Evolutionary conservation across 2,113 vertebrate genomes (phyloP).

Genomic region (Motacilla tschutschensis): DNA sequence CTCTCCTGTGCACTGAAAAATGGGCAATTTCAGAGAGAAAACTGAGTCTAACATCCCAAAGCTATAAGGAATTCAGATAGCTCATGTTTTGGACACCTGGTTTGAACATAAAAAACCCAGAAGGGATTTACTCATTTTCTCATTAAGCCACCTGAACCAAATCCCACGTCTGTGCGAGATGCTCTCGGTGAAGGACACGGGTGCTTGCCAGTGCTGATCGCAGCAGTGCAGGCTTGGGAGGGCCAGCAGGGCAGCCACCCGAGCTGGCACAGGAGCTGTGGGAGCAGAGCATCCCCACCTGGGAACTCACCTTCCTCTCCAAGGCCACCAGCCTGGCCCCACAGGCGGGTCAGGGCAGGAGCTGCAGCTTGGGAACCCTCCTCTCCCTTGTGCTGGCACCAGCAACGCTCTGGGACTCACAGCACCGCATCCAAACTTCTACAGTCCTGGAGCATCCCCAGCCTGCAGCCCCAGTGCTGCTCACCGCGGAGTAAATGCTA

Average conservation of each 20-base stretch:
- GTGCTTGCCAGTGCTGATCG: neutral
- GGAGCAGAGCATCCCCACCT: neutral
- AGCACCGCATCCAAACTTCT: fast-evolving
- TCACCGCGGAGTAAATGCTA: neutral
- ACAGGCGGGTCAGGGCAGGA: fast-evolving
- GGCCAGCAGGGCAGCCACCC: neutral
- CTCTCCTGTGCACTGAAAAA: neutral
- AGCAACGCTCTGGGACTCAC: fast-evolving
- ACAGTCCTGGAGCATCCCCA: fast-evolving
- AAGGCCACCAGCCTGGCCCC: fast-evolving
- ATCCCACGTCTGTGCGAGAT: neutral
- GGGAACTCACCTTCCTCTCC: neutral
- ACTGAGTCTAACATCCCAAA: neutral
- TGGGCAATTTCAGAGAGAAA: neutral
- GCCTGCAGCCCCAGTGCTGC: neutral
- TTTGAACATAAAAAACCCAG: neutral
- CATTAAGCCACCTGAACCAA: neutral
- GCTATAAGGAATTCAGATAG: neutral
- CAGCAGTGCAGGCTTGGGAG: fast-evolving
- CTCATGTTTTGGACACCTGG: neutral
- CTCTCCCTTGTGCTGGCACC: neutral
- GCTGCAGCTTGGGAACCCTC: fast-evolving
- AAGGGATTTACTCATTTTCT: neutral
- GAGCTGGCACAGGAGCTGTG: neutral
- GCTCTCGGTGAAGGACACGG: neutral